Conservation (phyloP, 2,888 invertebrate genomes). For the Pseudococcus viburni region DNA sequence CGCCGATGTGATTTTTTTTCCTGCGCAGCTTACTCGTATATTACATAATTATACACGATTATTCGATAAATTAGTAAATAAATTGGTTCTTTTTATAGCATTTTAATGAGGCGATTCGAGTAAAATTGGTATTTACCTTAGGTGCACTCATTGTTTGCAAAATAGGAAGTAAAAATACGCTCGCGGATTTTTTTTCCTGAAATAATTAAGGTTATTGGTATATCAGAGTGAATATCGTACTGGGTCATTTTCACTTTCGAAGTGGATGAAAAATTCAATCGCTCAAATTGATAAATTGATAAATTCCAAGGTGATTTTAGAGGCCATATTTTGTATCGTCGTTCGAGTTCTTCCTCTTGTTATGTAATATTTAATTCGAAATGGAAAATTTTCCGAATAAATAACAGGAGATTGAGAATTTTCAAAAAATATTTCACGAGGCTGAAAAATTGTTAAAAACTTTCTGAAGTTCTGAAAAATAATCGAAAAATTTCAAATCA, state of each 20-base stretch:
- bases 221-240: neutral
- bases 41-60: constrained; percentile 14
- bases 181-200: neutral
- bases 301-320: neutral
- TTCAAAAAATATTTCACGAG: no score
- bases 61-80: neutral
- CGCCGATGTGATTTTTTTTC: neutral
- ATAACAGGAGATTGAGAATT: no score
- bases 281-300: neutral
- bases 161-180: neutral
- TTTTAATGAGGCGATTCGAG: neutral
- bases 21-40: neutral
- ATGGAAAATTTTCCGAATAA: neutral
- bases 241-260: neutral
- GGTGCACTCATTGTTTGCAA: neutral
- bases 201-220: neutral
- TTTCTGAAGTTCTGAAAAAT: no score
- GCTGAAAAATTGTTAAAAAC: no score
- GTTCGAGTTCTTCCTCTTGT: neutral
- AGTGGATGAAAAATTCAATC: neutral
- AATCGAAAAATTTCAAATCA: no score
- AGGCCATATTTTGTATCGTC: neutral
- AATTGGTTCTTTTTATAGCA: neutral
- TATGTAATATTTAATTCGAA: neutral
- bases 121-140: neutral